Evolutionary conservation across 2,113 vertebrate genomes (phyloP), one percentile per base, ranked within the genome.

Genomic region (Labeo rohita): DNA sequence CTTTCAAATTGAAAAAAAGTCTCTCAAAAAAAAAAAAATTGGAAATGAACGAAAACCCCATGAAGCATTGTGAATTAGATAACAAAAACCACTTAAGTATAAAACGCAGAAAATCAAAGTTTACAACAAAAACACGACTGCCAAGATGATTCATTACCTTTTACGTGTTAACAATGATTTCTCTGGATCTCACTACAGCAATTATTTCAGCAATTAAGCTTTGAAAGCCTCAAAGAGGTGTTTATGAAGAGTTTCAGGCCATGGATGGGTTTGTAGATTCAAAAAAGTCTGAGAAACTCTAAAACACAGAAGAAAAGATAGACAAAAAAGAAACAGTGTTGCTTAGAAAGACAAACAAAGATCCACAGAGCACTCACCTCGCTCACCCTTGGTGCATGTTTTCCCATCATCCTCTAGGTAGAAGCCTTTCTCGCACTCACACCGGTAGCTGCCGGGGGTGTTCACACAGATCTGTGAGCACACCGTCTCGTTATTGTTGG

Each of bases 401-500:
- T 89, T 96, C 75, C 96, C 96, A 0, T 98, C 96, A 8, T 96
- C 96, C 87, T 96, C 96, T 85, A 94, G 95, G 90, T 94, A 90
- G 15, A 95, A 98, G 76, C 96, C 98, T 50, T 94, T 96, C 0
- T 95, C 95, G 88, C 98, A 99, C 80, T 96, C 96, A 0, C 98
- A 99, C 92, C 93, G 96, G 94, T 96, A 99, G 94, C 97, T 98
- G 91, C 98, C 98, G 47, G 92, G 8, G 0, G 97, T 95, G 93
- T 99, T 99, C 89, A 97, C 8, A 78, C 98, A 99, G 91, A 95
- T 92, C 88, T 99, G 98, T 13, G 97, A 95, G 81, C 98, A 99
- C 0, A 95, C 91, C 0, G 95, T 97, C 87, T 90, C 91, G 0
- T 97, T 98, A 91, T 93, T 96, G 0, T 90, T 91, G 72, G 94